phyloP scores from a whole-genome alignment of 2,797 vertebrate genomes.

The Tauraco hartlaubi region DNA sequence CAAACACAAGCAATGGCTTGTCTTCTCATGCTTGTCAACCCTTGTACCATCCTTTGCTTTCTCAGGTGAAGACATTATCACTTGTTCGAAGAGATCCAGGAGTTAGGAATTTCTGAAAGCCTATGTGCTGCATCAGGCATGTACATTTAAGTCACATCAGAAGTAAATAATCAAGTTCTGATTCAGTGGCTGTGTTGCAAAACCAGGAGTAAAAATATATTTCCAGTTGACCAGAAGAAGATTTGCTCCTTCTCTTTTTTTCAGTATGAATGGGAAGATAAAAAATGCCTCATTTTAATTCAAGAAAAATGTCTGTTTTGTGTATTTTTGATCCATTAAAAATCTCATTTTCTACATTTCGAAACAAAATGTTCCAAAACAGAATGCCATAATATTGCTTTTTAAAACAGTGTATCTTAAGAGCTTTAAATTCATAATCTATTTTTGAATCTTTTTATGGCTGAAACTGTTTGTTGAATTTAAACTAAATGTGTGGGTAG shows the following conservation, averaged over 20 bases:
- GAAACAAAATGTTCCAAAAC: background rate
- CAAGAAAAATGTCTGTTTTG: background rate
- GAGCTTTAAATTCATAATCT: background rate
- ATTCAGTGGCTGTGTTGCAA: background rate
- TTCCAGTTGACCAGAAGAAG: background rate
- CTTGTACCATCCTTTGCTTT: background rate
- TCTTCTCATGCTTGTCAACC: background rate
- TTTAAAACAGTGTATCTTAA: background rate
- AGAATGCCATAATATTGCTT: background rate
- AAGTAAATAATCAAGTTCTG: background rate
- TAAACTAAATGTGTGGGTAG: slow-evolving; percentile 3
- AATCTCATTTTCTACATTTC: background rate
- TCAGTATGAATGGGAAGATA: background rate
- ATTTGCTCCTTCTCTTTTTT: accelerated
- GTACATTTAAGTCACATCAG: background rate
- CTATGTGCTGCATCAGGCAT: background rate
- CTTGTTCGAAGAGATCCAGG: background rate
- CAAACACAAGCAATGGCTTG: background rate
- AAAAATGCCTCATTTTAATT: background rate
- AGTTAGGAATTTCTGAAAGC: background rate
- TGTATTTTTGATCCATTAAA: background rate
- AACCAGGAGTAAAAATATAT: background rate
- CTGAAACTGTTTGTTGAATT: background rate
- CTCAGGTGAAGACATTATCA: background rate
- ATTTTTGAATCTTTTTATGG: background rate